phyloP scores from a whole-genome alignment of 1,140 invertebrate species.

The Cyrtorhinus lividipennis region DNA sequence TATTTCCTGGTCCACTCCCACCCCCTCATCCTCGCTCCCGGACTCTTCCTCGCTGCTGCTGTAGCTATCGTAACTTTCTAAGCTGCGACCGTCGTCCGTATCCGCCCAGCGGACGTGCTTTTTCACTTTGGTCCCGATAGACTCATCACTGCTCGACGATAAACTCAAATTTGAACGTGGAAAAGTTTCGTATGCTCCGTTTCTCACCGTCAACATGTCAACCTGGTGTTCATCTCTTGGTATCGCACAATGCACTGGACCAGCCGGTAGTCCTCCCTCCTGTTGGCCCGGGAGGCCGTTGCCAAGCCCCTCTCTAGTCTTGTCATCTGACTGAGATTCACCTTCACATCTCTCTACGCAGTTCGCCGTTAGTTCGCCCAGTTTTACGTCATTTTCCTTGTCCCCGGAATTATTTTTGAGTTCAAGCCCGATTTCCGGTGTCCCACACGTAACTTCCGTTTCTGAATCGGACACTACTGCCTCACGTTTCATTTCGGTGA shows the following conservation, averaged over 20 bases:
- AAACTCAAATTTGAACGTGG: not conserved
- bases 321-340: not conserved
- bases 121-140: conserved; percentile 2
- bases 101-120: conserved; percentile 3
- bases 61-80: conserved; percentile 3
- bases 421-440: not conserved
- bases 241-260: not conserved
- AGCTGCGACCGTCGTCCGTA: not conserved
- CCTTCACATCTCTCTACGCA: not conserved
- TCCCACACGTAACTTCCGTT: not conserved
- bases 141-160: conserved; percentile 1
- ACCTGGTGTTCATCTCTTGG: not conserved
- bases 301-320: not conserved
- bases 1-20: not conserved
- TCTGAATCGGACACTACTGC: not conserved
- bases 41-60: not conserved
- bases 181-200: not conserved
- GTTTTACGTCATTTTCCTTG: not conserved
- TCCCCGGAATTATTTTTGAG: not conserved
- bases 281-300: not conserved
- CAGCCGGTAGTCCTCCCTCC: not conserved
- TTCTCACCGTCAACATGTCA: conserved; percentile 1
- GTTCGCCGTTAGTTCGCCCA: not conserved
- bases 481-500: not conserved
- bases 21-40: not conserved